Evolutionary conservation across 2,113 vertebrate species (phyloP), one percentile per base, ranked within the genome.

Genomic region (Galemys pyrenaicus): DNA sequence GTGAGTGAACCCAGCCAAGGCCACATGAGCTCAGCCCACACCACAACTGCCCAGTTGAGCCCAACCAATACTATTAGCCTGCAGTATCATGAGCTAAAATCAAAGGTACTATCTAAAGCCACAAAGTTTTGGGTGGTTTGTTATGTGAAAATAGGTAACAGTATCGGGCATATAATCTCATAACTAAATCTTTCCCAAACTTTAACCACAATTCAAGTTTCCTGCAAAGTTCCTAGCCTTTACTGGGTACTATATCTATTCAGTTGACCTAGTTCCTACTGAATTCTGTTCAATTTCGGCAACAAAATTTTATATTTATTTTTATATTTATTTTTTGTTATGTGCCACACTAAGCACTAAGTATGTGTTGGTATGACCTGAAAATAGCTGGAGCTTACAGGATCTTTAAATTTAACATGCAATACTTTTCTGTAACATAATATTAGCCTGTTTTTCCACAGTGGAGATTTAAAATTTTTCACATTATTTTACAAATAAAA

Each of bases 341-440:
- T 51, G 74, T 39, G 89, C 44, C 35, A 94, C 32, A 60, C 20
- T 70, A 73, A 65, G 89, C 46, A 75, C 56, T 60, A 67, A 91
- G 90, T 24, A 78, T 7, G 80, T 68, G 17, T 70, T 82, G 64
- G 15, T 62, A 93, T 60, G 60, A 73, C 77, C 56, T 71, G 15
- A 89, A 94, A 94, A n/a, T 44, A 87, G 32, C 56, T 92, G 22
- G 44, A 82, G 51, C 67, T 75, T 84, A 62, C 10, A 87, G 78
- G n/a, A 46, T 3, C 28, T 51, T 90, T 87, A 74, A 79, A 70
- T 46, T 49, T 74, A 19, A 44, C 22, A 8, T 39, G 22, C 67
- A 75, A 28, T 65, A 39, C 5, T 79, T 93, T 54, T 35, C 56
- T 93, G 46, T 68, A 56, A 65, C 37, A 35, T 93, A 75, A 73